Conservation (phyloP, 2,888 invertebrate species). For the Ariolimax columbianus region DNA sequence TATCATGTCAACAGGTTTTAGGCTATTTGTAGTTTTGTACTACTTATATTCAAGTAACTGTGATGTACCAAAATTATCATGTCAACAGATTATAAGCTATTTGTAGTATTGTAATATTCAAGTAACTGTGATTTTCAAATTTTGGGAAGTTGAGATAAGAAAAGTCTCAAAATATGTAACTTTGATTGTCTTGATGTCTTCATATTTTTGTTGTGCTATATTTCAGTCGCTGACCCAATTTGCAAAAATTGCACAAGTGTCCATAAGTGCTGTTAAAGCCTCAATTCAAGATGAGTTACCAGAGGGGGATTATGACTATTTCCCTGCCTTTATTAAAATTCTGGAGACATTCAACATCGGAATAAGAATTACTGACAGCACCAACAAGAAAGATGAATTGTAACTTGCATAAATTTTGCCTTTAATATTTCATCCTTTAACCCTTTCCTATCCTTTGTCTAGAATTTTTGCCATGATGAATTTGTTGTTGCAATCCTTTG, state of each 20-base stretch:
- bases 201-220: background rate
- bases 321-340: conserved; percentile 33
- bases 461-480: too few species aligned
- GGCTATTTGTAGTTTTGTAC: too few species aligned
- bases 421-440: too few species aligned
- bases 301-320: conserved; percentile 34
- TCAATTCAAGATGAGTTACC: conserved; percentile 15
- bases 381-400: conserved; percentile 25
- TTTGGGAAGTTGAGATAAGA: background rate
- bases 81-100: too few species aligned
- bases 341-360: conserved; percentile 49
- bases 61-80: too few species aligned
- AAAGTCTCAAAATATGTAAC: background rate
- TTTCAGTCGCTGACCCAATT: conserved; percentile 30
- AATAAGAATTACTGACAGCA: conserved; percentile 28
- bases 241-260: conserved; percentile 9
- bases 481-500: too few species aligned
- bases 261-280: conserved; percentile 19
- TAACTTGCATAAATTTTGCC: background rate
- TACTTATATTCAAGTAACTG: too few species aligned
- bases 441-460: too few species aligned
- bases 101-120: too few species aligned
- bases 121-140: background rate
- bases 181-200: background rate
- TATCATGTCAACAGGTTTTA: too few species aligned